Conservation (phyloP, 1,140 invertebrate species). For the Steinernema khuongi region DNA sequence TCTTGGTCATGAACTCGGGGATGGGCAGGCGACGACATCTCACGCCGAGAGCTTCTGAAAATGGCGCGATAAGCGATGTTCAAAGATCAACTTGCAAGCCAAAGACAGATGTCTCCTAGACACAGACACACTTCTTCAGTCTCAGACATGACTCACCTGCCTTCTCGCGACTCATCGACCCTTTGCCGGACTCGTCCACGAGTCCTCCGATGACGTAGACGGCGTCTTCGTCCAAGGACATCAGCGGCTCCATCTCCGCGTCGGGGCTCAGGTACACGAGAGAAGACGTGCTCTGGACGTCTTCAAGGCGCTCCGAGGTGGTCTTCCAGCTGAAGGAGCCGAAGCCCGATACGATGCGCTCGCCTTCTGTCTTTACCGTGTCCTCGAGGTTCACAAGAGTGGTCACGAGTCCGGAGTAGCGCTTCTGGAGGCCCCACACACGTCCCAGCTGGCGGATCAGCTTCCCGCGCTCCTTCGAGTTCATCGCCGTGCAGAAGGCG, state of each 20-base stretch:
- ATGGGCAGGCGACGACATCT: not conserved
- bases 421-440: conserved; percentile 1
- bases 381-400: not conserved
- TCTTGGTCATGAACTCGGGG: not conserved
- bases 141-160: conserved; percentile 1
- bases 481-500: not conserved
- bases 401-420: not conserved
- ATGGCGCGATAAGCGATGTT: no score
- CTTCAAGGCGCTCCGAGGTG: not conserved
- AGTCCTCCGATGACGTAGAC: not conserved
- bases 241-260: conserved; percentile 1
- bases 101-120: no score
- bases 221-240: not conserved
- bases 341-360: not conserved
- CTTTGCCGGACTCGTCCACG: not conserved
- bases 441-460: not conserved
- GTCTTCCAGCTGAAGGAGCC: not conserved
- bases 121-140: no score
- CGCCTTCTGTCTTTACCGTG: not conserved
- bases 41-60: not conserved
- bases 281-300: not conserved
- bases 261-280: not conserved
- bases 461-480: not conserved
- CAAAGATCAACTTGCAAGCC: no score
- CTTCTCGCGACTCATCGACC: not conserved